Conservation (phyloP, 2,888 invertebrate species). For the Harpalus rubripes region DNA sequence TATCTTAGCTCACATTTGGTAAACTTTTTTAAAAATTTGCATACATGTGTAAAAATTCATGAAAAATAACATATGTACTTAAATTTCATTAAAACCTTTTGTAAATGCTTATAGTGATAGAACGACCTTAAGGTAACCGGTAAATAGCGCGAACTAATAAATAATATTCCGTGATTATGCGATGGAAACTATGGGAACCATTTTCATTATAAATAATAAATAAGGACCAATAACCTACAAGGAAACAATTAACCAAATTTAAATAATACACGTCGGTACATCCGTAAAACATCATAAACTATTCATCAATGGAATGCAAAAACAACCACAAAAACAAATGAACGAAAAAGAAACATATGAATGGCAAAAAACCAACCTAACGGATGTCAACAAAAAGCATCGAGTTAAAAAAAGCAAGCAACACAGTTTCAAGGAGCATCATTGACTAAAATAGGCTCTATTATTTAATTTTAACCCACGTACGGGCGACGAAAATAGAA, state of each 20-base stretch:
- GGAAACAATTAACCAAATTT: slow-evolving; percentile 54
- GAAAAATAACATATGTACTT: too few species aligned
- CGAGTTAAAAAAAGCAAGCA: slow-evolving; percentile 56
- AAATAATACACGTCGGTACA: slow-evolving; percentile 47
- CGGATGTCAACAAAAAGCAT: slow-evolving; percentile 63
- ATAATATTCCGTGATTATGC: slow-evolving; percentile 10
- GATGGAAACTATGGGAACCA: slow-evolving; percentile 5
- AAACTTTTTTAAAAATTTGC: too few species aligned
- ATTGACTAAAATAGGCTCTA: slow-evolving; percentile 65
- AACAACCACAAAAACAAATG: slow-evolving; percentile 21
- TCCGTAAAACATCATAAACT: slow-evolving; percentile 50
- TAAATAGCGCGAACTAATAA: slow-evolving; percentile 21
- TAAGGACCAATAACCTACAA: slow-evolving; percentile 31
- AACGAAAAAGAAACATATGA: slow-evolving; percentile 37
- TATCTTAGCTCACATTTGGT: too few species aligned
- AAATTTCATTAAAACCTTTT: too few species aligned
- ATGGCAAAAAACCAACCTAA: slow-evolving; percentile 53
- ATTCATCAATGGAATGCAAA: slow-evolving; percentile 57
- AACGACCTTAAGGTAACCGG: slow-evolving; percentile 25
- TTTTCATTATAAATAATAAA: slow-evolving; percentile 40
- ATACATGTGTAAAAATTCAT: too few species aligned
- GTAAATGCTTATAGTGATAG: too few species aligned
- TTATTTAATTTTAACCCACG: slow-evolving; percentile 67
- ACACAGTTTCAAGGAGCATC: slow-evolving; percentile 46
- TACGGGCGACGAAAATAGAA: slow-evolving; percentile 61